phyloP scores from a whole-genome alignment of 2,888 invertebrate genomes.

The Lymantria dispar region DNA sequence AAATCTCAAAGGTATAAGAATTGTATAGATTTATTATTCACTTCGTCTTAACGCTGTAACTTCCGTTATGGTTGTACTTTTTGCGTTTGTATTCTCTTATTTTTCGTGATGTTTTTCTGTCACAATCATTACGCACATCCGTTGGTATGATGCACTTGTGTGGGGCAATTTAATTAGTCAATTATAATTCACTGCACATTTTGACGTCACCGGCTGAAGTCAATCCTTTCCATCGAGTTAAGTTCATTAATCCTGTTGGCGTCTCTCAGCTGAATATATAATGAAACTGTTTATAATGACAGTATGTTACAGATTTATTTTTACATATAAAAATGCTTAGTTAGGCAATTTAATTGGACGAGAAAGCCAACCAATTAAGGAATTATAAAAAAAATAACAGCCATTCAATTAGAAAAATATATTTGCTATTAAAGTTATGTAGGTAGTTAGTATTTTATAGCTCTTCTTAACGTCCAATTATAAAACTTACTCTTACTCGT shows the following conservation, averaged over 20 bases:
- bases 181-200: conserved; percentile 43
- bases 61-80: conserved; percentile 14
- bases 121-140: conserved; percentile 69
- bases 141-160: conserved; percentile 62
- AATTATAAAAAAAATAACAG: too few species aligned
- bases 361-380: too few species aligned
- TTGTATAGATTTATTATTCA: too few species aligned
- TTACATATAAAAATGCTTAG: too few species aligned
- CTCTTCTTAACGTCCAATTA: too few species aligned
- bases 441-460: too few species aligned
- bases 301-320: too few species aligned
- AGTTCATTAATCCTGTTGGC: neutral
- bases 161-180: conserved; percentile 66
- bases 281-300: neutral
- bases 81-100: conserved; percentile 25
- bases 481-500: too few species aligned
- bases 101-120: conserved; percentile 44
- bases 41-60: conserved; percentile 9
- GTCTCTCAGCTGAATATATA: neutral
- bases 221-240: conserved; percentile 33
- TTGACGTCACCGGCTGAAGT: conserved; percentile 43
- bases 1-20: too few species aligned
- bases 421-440: too few species aligned
- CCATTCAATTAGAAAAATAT: too few species aligned
- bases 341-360: too few species aligned